These are phyloP conservation scores for Thripadectes ignobilis DNA, from an alignment of 2,797 vertebrate genomes.

Conservation along the genomic window DNA sequence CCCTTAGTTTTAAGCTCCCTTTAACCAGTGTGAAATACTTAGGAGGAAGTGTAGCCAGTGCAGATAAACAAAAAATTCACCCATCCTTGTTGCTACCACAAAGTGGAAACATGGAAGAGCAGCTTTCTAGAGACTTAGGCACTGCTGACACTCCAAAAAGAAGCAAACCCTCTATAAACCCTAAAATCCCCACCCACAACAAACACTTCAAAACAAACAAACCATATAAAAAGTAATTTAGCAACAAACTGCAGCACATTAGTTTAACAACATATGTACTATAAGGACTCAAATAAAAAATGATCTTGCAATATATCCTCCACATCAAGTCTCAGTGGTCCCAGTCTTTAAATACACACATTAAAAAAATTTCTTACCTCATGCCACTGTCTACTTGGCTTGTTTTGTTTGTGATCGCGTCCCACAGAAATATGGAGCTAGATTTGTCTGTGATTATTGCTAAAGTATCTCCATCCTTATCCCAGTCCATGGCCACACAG, in stretches of 20 bases:
- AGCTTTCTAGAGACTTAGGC: background rate
- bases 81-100: background rate
- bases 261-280: background rate
- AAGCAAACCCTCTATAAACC: background rate
- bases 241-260: background rate
- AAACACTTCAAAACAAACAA: background rate
- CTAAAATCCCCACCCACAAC: background rate
- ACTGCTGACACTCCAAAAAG: background rate
- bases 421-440: slow-evolving; percentile 89
- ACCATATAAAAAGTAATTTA: background rate
- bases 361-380: slow-evolving; percentile 78
- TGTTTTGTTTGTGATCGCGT: slow-evolving; percentile 91
- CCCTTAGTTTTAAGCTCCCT: background rate
- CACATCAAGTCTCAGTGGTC: background rate
- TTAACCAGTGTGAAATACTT: background rate
- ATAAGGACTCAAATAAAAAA: background rate
- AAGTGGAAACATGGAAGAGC: background rate
- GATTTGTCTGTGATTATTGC: slow-evolving; percentile 94
- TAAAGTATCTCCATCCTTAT: slow-evolving; percentile 94
- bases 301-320: background rate
- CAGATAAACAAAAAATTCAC: background rate
- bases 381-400: slow-evolving; percentile 93
- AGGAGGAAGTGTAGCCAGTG: background rate
- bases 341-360: background rate
- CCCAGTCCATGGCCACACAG: slow-evolving; percentile 94